These are phyloP conservation scores for Manis javanica DNA, from an alignment of 2,797 vertebrate genomes.

Conservation along the genomic window DNA sequence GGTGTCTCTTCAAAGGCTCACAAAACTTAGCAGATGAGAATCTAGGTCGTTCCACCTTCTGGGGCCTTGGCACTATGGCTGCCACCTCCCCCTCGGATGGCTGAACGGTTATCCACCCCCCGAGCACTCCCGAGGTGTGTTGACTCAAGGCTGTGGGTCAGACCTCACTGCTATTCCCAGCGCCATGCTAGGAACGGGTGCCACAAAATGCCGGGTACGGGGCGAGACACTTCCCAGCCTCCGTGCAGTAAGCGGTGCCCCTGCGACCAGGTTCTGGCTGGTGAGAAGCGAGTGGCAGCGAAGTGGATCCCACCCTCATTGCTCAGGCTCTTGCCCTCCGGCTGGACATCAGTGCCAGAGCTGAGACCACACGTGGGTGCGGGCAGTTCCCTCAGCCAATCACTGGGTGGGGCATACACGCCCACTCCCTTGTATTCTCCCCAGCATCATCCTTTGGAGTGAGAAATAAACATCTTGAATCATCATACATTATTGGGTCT, in stretches of 20 bases:
- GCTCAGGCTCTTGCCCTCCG: fast-evolving
- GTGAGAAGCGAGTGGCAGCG: fast-evolving
- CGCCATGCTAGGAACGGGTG: background rate
- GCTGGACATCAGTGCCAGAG: background rate
- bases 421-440: background rate
- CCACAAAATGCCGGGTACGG: background rate
- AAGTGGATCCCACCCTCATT: background rate
- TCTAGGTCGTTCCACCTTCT: background rate
- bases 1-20: background rate
- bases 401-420: background rate
- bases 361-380: fast-evolving
- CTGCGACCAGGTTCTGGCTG: background rate
- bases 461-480: background rate
- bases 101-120: background rate
- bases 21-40: background rate
- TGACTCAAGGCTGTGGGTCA: background rate
- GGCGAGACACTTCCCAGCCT: background rate
- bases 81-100: background rate
- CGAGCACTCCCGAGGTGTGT: fast-evolving
- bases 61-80: background rate
- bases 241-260: background rate
- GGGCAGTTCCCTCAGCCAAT: background rate
- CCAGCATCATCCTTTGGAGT: too few relatives aligned
- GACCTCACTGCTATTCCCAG: background rate
- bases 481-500: background rate